Base-by-base conservation (phyloP, 2,797 vertebrate species). In the Columba guinea region DNA sequence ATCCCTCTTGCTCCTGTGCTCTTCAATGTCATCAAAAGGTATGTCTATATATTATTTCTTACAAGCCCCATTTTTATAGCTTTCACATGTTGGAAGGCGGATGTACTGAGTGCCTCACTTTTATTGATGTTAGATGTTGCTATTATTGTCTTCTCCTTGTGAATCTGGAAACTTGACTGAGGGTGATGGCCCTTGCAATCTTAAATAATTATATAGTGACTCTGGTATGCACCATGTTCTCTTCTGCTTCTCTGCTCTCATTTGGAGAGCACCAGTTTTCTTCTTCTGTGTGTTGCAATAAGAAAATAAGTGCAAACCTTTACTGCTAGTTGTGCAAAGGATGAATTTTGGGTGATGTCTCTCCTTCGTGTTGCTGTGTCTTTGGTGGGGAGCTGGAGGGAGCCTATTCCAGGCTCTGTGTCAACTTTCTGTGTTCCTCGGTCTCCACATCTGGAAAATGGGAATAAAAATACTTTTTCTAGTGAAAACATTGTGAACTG, bases 311-410 rank as follows among this genome's bases (percentile, higher is more conserved):
- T 9, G 3, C 14, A 9, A 55, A 0, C 12, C 56, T 22, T 37
- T n/a, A 2, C 8, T n/a, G 74, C 48, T 2, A 3, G 4, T 8
- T 1, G 37, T 27, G 37, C 2, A 23, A 9, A 27, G 41, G 63
- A 1, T 16, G 62, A 19, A 27, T 7, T 65, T 28, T 44, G 19
- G 23, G 37, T 11, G 26, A 9, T 7, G 41, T 9, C 4, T 62
- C 9, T 8, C 10, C 7, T 65, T 41, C 5, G 0, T 1, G 0
- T 35, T 17, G 48, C 30, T 59, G 5, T 14, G 4, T n/a, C 30
- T 75, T 20, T 19, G 22, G 27, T 11, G 84, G 80, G 46, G 19
- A 62, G 52, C 69, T 46, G 69, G 52, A 51, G 69, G 3, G 39
- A 35, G 39, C 32, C 62, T 0, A 1, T 53, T 55, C 55, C 15